These are phyloP conservation scores for Leptodactylus fallax DNA, from an alignment of 2,797 vertebrate genomes.

Conservation along the genomic window DNA sequence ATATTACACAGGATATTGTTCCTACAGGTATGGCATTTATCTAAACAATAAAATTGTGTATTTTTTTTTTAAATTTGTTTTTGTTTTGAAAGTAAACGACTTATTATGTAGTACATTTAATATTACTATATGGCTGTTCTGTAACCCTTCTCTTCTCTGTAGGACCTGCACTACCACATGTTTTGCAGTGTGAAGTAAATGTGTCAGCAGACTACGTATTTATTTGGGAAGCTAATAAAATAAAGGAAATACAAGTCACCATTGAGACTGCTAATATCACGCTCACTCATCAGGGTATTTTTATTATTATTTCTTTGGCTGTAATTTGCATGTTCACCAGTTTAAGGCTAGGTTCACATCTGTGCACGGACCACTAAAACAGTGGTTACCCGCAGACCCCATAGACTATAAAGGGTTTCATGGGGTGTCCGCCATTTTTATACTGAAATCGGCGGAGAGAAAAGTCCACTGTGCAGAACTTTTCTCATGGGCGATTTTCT, in stretches of 20 bases:
- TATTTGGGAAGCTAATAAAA: constrained; percentile 80
- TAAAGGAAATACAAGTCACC: constrained; percentile 79
- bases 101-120: neutral
- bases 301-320: neutral
- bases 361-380: too few relatives aligned
- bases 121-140: neutral
- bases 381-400: too few relatives aligned
- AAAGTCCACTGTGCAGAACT: too few relatives aligned
- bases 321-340: neutral
- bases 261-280: constrained; percentile 74
- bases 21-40: constrained; percentile 23
- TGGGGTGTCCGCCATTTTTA: too few relatives aligned
- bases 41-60: too few relatives aligned
- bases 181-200: constrained; percentile 77
- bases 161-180: constrained; percentile 64
- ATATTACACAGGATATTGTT: constrained; percentile 29
- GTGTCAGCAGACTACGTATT: constrained; percentile 86
- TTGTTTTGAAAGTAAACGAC: neutral
- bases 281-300: constrained; percentile 51
- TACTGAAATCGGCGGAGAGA: too few relatives aligned
- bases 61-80: neutral
- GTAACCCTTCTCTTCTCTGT: constrained; percentile 23
- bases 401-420: too few relatives aligned
- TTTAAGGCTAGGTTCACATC: neutral
- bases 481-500: too few relatives aligned